A percentile compares a stretch with the other conserved stretches of the same genome.
Conservation (phyloP, 2,113 vertebrate species). For the Chrysemys picta region DNA sequence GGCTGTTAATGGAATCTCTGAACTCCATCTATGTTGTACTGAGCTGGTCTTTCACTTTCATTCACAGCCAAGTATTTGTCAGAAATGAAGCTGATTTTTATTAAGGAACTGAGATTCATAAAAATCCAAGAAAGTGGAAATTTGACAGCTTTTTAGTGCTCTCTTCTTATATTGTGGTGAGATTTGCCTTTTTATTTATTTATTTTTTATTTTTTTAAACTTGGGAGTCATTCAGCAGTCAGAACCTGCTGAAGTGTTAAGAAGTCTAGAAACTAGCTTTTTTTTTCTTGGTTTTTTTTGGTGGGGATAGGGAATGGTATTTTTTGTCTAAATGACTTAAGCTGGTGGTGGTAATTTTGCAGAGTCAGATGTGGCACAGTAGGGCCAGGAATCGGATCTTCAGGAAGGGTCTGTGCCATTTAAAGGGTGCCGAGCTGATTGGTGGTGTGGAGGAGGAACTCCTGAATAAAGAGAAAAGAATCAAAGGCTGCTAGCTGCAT, state of each 20-base stretch:
- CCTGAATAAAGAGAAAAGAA: not conserved
- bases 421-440: not conserved
- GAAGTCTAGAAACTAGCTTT: not conserved
- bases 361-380: not conserved
- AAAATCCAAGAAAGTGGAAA: not conserved
- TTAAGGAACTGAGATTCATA: not conserved
- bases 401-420: not conserved
- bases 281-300: no score
- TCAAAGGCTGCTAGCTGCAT: not conserved
- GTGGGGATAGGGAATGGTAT: not conserved
- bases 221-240: not conserved
- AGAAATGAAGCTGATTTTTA: not conserved
- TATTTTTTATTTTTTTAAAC: no score
- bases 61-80: not conserved
- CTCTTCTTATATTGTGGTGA: not conserved
- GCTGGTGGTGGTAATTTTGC: not conserved
- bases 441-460: not conserved
- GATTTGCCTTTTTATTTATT: no score
- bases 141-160: not conserved
- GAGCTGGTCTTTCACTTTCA: not conserved
- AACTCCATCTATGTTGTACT: not conserved
- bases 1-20: no score
- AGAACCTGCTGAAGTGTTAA: not conserved
- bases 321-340: not conserved
- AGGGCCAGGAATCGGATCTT: not conserved